Evolutionary conservation across 35 echinoderm and acorn worm species (phyloP).

Genomic region (Ophiothrix spiculata): DNA sequence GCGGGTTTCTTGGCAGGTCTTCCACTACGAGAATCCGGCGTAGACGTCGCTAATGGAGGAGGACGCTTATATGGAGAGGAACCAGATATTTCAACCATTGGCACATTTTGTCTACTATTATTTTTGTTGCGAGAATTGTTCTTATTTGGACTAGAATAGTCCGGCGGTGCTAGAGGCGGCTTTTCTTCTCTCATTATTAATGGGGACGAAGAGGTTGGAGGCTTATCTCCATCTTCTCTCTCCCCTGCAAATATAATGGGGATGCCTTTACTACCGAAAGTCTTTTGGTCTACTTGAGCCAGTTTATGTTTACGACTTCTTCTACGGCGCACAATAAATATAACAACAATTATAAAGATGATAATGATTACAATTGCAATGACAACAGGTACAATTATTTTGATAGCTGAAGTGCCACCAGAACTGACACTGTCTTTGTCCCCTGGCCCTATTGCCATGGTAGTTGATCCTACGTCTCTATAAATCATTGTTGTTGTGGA

Average conservation of each 20-base stretch:
- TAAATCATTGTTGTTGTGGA: background rate
- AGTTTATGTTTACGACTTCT: conserved; percentile 90
- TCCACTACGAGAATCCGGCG: conserved; percentile 67
- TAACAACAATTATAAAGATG: conserved; percentile 68
- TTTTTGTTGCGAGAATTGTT: conserved; percentile 41
- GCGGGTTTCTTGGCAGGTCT: conserved; percentile 61
- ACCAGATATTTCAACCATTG: conserved; percentile 81
- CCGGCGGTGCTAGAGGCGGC: conserved; percentile 86
- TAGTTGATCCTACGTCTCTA: background rate
- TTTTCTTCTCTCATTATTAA: conserved; percentile 93
- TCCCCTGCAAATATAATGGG: conserved; percentile 95
- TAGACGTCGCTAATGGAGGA: conserved; percentile 66
- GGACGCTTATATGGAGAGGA: conserved; percentile 73
- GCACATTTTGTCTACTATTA: conserved; percentile 70
- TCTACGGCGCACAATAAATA: conserved; percentile 73
- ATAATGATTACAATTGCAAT: conserved; percentile 64
- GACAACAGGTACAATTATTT: conserved; percentile 11
- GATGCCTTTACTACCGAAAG: conserved; percentile 95
- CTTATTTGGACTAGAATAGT: conserved; percentile 64
- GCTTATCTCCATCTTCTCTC: conserved; percentile 89
- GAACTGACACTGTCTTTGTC: background rate
- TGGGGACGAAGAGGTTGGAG: conserved; percentile 68
- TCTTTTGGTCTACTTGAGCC: conserved; percentile 90
- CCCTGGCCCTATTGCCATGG: conserved; percentile 28
- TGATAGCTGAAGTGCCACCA: background rate